phyloP scores from a whole-genome alignment of 2,888 invertebrate genomes.

The Anoplius nigerrimus region DNA sequence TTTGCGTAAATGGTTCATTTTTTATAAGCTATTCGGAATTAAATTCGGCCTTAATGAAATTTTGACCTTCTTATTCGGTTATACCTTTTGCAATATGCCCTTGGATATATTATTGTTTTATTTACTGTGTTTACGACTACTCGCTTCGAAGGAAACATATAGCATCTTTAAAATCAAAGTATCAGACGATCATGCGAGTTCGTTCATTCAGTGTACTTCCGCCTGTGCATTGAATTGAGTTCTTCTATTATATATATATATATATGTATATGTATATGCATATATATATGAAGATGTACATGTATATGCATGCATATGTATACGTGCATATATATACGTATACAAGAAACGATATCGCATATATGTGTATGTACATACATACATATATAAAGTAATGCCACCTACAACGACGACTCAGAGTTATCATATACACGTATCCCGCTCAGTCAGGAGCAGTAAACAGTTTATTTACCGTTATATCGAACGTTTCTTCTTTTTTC shows the following conservation, averaged over 20 bases:
- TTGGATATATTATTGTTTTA: slow-evolving; percentile 46
- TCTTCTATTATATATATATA: slow-evolving; percentile 27
- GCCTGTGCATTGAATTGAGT: slow-evolving; percentile 31
- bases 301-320: slow-evolving; percentile 21
- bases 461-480: slow-evolving; percentile 40
- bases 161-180: slow-evolving; percentile 39
- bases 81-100: slow-evolving; percentile 48
- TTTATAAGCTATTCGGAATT: too few relatives aligned
- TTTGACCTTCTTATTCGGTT: too few relatives aligned
- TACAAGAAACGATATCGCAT: too few relatives aligned
- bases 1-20: too few relatives aligned
- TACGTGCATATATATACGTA: neutral
- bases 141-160: slow-evolving; percentile 31
- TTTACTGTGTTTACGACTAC: slow-evolving; percentile 43
- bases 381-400: neutral
- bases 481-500: slow-evolving; percentile 40
- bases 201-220: slow-evolving; percentile 31
- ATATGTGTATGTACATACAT: too few relatives aligned
- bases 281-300: slow-evolving; percentile 18
- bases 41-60: too few relatives aligned
- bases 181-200: slow-evolving; percentile 30
- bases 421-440: neutral
- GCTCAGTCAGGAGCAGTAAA: slow-evolving; percentile 38
- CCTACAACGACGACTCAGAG: neutral
- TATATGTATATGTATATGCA: neutral